Evolutionary conservation across 2,888 invertebrate species (phyloP), one percentile per base, ranked within the genome.

Genomic region (Empis livida): DNA sequence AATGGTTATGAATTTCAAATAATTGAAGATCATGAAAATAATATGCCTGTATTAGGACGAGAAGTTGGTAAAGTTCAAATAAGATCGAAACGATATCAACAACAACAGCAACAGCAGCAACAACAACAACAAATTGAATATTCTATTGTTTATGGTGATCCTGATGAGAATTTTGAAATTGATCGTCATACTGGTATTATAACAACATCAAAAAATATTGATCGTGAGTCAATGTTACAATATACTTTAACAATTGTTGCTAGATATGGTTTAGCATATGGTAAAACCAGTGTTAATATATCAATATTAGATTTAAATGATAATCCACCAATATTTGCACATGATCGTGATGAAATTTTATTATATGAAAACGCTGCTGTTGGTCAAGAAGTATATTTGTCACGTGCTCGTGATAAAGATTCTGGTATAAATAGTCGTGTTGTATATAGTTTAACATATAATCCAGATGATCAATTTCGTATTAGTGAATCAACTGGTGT

Each of bases 361-460:
- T 74, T 95, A 49, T 77, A 81, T 14, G 94, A 94, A 72, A 90
- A 93, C 64, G 84, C 88, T 56, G 93, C 95, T 16, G 89, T 94
- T 32, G 94, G 94, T 1, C 90, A 92, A 67, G 91, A 94, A 70
- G 83, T 95, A 31, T 91, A 86, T 67, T 76, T 91, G 55, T 87
- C 92, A 1, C 76, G 85, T 59, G 95, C 94, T 1, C 75, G 79
- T 47, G 95, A 96, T 70, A 76, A 79, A 44, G 96, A 96, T 67
- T 80, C 84, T 1, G 93, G 91, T 9, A 79, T 82, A n/a, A 95
- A 95, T 65, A 84, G 91, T 58, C 77, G 84, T 40, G 76, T 95
- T 42, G 80, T 80, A 44, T 96, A 93, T 65, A 79, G 80, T 20
- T 68, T 96, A 40, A 82, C 79, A 43, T 80, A 82, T 55, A 90